Evolutionary conservation across 2,888 invertebrate genomes (phyloP).

Genomic region (Griposia aprilina): DNA sequence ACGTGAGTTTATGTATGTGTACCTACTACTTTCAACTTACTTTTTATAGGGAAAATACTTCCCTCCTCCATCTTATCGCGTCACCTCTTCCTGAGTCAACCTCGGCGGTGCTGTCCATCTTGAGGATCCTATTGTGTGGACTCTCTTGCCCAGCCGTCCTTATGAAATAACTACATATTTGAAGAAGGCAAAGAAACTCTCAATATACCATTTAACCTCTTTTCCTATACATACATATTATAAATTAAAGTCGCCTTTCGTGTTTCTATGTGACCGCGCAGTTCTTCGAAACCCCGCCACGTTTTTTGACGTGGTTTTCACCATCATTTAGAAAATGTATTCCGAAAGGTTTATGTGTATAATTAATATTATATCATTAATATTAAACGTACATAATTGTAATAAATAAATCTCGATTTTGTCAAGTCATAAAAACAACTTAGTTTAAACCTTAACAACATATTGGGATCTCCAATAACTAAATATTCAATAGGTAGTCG

Average conservation of each 20-base stretch:
- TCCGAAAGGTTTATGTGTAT: background rate
- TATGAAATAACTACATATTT: background rate
- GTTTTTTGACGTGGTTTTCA: background rate
- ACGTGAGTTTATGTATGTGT: too few relatives aligned
- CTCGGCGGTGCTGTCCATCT: background rate
- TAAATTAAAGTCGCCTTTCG: background rate
- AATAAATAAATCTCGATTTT: background rate
- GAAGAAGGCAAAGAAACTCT: background rate
- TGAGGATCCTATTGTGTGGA: background rate
- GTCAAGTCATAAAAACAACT: background rate
- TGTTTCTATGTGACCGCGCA: background rate
- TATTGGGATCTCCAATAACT: background rate
- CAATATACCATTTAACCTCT: too few relatives aligned
- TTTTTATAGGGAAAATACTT: background rate
- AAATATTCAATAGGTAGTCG: constrained; percentile 4
- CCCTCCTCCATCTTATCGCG: background rate
- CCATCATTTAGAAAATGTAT: background rate
- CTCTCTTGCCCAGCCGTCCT: background rate
- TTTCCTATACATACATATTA: background rate
- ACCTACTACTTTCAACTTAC: background rate
- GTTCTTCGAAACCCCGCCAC: background rate
- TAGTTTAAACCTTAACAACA: background rate
- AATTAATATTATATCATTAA: background rate
- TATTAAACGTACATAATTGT: background rate
- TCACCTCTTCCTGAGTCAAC: background rate